phyloP scores from a whole-genome alignment of 53 echinoderm and acorn worm species.

The Zoroaster sp. region DNA sequence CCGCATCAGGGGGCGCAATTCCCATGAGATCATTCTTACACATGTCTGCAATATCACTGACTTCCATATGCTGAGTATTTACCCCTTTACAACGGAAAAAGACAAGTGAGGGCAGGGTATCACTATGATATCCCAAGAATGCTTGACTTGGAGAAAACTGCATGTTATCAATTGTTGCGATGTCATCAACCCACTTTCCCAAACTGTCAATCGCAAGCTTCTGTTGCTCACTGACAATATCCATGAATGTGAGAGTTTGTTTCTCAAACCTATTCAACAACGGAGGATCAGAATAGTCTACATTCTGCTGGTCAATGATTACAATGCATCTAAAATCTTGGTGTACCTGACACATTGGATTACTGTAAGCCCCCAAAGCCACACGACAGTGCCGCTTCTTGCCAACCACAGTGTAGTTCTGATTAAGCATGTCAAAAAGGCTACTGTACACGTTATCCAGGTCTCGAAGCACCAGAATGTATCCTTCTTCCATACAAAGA shows the following conservation, averaged over 20 bases:
- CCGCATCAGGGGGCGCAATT: slow-evolving; percentile 50
- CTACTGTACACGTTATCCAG: slow-evolving; percentile 59
- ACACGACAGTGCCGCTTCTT: slow-evolving; percentile 53
- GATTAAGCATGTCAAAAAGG: slow-evolving; percentile 62
- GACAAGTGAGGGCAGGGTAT: slow-evolving; percentile 50
- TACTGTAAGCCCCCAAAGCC: slow-evolving; percentile 58
- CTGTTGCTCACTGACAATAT: slow-evolving; percentile 14
- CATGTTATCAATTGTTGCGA: background rate
- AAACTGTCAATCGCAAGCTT: background rate
- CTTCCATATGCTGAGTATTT: background rate
- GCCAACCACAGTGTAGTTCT: slow-evolving; percentile 49
- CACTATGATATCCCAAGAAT: slow-evolving; percentile 43
- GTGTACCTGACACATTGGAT: slow-evolving; percentile 63
- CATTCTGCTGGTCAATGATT: slow-evolving; percentile 48
- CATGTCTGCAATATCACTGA: slow-evolving; percentile 3
- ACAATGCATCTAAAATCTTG: slow-evolving; percentile 57
- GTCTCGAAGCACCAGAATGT: slow-evolving; percentile 43
- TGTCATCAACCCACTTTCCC: slow-evolving; percentile 27
- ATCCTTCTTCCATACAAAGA: slow-evolving; percentile 53
- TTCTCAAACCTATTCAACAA: slow-evolving; percentile 64
- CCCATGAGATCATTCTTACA: slow-evolving; percentile 39
- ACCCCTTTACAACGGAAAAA: slow-evolving; percentile 26
- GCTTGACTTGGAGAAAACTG: slow-evolving; percentile 19
- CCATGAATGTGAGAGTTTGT: slow-evolving; percentile 36
- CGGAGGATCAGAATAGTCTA: slow-evolving; percentile 47